Evolutionary conservation across 2,113 vertebrate genomes (phyloP), one percentile per base, ranked within the genome.

Genomic region (Phalacrocorax pelagicus): DNA sequence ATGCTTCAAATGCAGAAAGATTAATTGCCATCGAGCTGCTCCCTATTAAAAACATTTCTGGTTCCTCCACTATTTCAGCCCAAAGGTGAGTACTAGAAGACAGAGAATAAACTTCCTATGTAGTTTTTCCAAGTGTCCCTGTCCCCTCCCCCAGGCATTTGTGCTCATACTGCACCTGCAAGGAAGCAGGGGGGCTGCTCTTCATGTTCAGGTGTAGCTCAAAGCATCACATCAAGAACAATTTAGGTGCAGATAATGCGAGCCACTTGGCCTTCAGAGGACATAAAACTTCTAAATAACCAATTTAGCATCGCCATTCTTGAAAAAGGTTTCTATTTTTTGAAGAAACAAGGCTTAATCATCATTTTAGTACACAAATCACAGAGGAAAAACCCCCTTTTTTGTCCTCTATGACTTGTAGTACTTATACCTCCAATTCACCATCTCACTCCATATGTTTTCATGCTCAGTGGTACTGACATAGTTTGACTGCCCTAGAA

Each of bases 371-470:
- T 27, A 63, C 27, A 52, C 2, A 51, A 54, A 54, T 73, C 17
- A 66, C 26, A 44, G 1, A 57, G 24, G 5, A 34, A 18, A 1
- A 0, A 0, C 3, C 0, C 2, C 2, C 26, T 6, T 46, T 36
- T 44, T 44, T 36, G 27, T 16, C 10, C 36, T 40, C 30, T 73
- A 23, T 61, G 23, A 79, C 74, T 34, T 57, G 44, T 21, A 72
- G 14, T 34, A 78, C 59, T 83, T 71, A 44, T 72, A 65, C 10
- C 5, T 87, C 70, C 42, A 85, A 85, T 38, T 70, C 51, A 72
- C 19, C 46, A 66, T 30, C 46, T 74, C 29, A 51, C 6, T 67
- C 65, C n/a, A 18, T 5, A 20, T 10, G n/a, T 77, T 87, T 89
- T 70, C 83, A 72, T 8, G 16, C 6, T 32, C 47, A 78, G 57